These are phyloP conservation scores for Rhipidura dahli DNA, from an alignment of 2,113 vertebrate genomes.

Conservation along the genomic window DNA sequence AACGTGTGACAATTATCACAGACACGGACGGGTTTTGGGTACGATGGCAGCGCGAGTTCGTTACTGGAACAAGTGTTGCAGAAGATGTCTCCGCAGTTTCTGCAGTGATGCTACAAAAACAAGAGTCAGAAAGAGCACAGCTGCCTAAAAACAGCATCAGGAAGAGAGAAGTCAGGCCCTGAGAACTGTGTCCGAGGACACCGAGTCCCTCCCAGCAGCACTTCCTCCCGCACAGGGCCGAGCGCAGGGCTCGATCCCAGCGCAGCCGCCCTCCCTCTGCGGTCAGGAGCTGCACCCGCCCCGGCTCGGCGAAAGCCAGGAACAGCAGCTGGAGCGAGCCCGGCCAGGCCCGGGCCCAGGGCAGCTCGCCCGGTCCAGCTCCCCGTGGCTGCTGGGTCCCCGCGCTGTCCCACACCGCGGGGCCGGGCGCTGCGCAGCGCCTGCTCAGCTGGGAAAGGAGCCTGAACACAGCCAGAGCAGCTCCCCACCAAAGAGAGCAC, in stretches of 20 bases:
- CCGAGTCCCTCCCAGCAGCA: not conserved
- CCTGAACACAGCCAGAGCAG: fast-evolving
- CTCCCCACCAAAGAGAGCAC: too few species aligned
- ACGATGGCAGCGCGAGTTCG: slow-evolving; percentile 92
- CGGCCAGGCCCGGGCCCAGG: not conserved
- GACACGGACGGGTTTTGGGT: slow-evolving; percentile 91
- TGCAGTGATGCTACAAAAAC: slow-evolving; percentile 88
- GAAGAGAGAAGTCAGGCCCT: not conserved
- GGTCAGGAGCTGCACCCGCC: not conserved
- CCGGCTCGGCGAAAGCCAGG: not conserved
- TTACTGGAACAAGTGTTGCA: slow-evolving; percentile 91
- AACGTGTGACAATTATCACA: slow-evolving; percentile 91
- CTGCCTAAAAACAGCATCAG: not conserved
- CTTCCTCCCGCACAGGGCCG: not conserved
- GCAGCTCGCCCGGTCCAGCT: not conserved
- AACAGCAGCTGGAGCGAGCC: not conserved
- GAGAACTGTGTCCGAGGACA: fast-evolving
- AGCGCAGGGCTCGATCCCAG: not conserved
- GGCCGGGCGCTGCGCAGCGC: not conserved
- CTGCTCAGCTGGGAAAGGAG: not conserved
- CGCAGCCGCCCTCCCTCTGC: not conserved
- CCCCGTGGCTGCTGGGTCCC: not conserved
- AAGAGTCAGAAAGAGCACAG: not conserved
- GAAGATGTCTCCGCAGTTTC: slow-evolving; percentile 98
- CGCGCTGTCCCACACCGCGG: not conserved